Conservation (phyloP, 1,140 invertebrate species). For the Whitmania pigra region DNA sequence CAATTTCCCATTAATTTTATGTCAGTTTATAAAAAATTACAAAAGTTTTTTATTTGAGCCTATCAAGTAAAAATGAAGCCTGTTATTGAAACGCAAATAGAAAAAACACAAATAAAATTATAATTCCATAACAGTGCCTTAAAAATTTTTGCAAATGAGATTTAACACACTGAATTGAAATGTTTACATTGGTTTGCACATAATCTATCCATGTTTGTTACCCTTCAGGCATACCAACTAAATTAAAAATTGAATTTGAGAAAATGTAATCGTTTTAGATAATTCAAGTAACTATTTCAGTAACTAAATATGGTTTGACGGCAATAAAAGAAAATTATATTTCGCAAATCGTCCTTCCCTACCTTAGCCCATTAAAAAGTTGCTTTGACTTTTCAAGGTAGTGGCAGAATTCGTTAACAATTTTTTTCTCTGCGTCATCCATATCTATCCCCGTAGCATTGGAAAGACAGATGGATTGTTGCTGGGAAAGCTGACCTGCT, state of each 20-base stretch:
- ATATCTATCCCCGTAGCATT: conserved; percentile 26
- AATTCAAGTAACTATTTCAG: background rate
- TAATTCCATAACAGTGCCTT: no score
- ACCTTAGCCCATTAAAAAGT: conserved; percentile 88
- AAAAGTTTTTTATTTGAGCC: no score
- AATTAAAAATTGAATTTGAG: background rate
- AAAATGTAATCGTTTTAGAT: conserved; percentile 1
- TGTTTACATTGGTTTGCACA: no score
- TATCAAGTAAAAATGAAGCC: background rate
- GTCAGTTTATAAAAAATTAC: no score
- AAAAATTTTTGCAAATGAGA: no score
- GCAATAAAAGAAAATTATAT: background rate
- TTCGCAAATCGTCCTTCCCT: conserved; percentile 16
- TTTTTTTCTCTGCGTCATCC: conserved; percentile 62
- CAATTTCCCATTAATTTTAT: no score
- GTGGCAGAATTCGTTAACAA: conserved; percentile 90
- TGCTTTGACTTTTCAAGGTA: conserved; percentile 92
- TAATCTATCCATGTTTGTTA: no score
- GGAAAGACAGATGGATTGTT: conserved; percentile 15
- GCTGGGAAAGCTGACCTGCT: conserved; percentile 13
- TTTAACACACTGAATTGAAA: no score
- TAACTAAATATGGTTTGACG: background rate
- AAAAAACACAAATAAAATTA: no score
- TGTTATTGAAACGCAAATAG: background rate
- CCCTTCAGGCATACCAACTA: background rate